Base-by-base conservation (phyloP, 2,797 vertebrate genomes). In the Dallia pectoralis region DNA sequence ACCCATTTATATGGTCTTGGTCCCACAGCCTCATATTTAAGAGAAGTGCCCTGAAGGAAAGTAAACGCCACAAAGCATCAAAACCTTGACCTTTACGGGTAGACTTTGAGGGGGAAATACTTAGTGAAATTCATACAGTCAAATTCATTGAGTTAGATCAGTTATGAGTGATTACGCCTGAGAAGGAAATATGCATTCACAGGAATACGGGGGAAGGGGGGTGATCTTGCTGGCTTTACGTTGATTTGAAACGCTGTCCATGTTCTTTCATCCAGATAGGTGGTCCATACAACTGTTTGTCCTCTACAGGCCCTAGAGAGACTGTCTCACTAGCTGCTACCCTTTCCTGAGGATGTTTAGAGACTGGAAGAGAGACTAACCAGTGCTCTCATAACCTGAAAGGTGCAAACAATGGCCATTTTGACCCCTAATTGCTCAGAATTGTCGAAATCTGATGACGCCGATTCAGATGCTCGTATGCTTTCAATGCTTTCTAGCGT, bases 331-430 rank as follows among this genome's bases (percentile, higher is more conserved):
- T 53, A 73, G 61, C 15, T 70, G 80, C 73, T 80, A 75, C 53
- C 79, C 74, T 80, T 78, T 87, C 81, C 82, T 84, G 83, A 88
- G 90, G 89, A 92, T 91, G 88, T 89, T 90, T 87, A 87, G 70
- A 78, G 66, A 77, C 59, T 56, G 22, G 22, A 25, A 56, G 22
- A 12, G 53, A 59, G 11, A 59, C 53, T 25, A n/a, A 53, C 19
- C 51, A 2, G 22, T 3, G n/a, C 6, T 56, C 19, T 53, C 51
- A 40, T 40, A 40, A 40, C 36, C 1, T 40, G 6, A 44, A 14
- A 14, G 14, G 40, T 3, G 12, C 40, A 44, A 44, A 44, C 40
- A 44, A 12, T 2, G 40, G 14, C 40, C 11, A 14, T 44, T 44
- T 44, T 44, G 40, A 44, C 40, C 40, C 40, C 40, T 44, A 44